A percentile compares a stretch with the other conserved stretches of the same genome.
These are phyloP conservation scores for Drosophila meridionalis DNA, from an alignment of 2,888 invertebrate species.

Conservation along the genomic window DNA sequence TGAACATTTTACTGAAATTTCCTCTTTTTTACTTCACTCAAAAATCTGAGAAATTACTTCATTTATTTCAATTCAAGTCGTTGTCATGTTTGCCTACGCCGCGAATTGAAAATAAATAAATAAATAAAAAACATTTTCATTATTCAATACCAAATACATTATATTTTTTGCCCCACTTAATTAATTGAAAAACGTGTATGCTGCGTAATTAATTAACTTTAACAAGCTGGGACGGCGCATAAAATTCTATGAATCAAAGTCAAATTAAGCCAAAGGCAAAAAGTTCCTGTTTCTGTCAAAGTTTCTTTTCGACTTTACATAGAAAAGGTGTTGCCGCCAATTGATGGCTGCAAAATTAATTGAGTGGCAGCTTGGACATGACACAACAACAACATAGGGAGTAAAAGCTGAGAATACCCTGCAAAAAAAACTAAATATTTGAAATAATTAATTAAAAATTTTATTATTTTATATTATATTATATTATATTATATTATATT, in stretches of 20 bases:
- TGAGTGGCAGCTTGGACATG: constrained; percentile 44
- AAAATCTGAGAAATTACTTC: no score
- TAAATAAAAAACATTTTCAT: not conserved
- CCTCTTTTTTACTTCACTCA: no score
- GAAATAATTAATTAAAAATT: no score
- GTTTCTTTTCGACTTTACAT: constrained; percentile 55
- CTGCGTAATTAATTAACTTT: constrained; percentile 54
- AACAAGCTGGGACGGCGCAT: constrained; percentile 17
- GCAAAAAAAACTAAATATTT: not conserved
- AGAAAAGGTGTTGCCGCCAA: constrained; percentile 71
- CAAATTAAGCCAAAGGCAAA: constrained; percentile 44
- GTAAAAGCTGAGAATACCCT: not conserved
- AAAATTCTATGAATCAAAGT: constrained; percentile 32
- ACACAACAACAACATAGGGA: not conserved
- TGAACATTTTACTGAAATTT: no score
- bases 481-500: no score
- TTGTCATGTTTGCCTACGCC: no score
- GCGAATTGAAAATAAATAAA: not conserved
- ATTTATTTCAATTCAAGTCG: no score
- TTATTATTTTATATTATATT: no score
- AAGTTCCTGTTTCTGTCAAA: constrained; percentile 55
- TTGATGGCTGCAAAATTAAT: constrained; percentile 62
- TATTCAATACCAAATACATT: not conserved
- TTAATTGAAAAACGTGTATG: constrained; percentile 2
- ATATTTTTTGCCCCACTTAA: not conserved